A percentile compares a stretch with the other conserved stretches of the same genome.
Evolutionary conservation across 2,113 vertebrate genomes (phyloP).

Genomic region (Oophaga pumilio): DNA sequence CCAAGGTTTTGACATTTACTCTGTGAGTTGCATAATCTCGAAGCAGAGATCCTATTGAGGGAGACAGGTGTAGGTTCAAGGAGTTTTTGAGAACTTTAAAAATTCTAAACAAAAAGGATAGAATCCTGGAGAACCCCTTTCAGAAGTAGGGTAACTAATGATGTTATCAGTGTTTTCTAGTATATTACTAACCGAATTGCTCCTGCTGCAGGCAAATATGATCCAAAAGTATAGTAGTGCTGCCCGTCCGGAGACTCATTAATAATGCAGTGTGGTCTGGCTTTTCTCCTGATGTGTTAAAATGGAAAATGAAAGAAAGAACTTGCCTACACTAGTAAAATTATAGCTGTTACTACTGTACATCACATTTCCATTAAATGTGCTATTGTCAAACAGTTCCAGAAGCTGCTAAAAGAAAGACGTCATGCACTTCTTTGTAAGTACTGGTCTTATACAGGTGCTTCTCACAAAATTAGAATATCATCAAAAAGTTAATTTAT

Average conservation of each 20-base stretch:
- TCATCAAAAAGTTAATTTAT: no score
- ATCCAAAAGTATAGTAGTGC: not conserved
- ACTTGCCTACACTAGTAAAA: not conserved
- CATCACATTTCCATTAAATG: not conserved
- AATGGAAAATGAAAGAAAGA: not conserved
- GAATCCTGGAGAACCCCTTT: not conserved
- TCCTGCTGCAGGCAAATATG: not conserved
- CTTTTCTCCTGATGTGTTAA: not conserved
- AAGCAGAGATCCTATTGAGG: no score
- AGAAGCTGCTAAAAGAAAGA: not conserved
- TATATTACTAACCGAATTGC: not conserved
- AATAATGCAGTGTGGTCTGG: constrained; percentile 5
- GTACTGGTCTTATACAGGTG: no score
- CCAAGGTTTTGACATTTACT: no score
- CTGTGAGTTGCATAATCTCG: no score
- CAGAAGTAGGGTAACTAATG: not conserved
- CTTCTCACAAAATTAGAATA: no score
- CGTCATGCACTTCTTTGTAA: not conserved
- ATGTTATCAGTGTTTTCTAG: not conserved
- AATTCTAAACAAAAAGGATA: not conserved
- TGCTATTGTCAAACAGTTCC: not conserved
- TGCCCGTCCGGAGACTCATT: not conserved
- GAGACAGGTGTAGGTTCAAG: no score
- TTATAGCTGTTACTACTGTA: not conserved
- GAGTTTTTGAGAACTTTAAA: not conserved